phyloP scores from a whole-genome alignment of 2,113 vertebrate genomes.

The Bubalus kerabau region DNA sequence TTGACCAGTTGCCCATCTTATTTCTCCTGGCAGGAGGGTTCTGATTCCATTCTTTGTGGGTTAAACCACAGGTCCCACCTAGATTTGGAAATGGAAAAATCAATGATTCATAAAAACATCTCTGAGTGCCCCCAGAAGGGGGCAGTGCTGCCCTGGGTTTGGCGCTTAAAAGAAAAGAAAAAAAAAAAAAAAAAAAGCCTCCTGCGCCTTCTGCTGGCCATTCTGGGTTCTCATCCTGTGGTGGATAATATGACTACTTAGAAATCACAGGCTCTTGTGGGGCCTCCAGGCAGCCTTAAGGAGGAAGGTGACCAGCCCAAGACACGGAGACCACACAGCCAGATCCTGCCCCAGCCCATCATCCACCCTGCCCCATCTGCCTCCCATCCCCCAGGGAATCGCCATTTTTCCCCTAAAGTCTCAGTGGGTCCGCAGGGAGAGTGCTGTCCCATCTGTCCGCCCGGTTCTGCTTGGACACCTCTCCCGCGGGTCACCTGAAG shows the following conservation, averaged over 20 bases:
- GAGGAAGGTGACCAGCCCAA: not conserved
- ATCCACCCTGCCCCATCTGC: rapidly evolving
- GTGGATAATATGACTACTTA: not conserved
- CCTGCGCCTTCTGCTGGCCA: slow-evolving; percentile 31
- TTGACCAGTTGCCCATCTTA: not conserved
- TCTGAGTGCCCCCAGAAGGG: not conserved
- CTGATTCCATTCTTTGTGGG: not conserved
- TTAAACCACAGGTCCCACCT: not conserved
- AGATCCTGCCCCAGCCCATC: not conserved
- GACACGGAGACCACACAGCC: not conserved
- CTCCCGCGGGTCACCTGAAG: not conserved
- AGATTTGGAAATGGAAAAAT: not conserved
- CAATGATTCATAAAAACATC: not conserved
- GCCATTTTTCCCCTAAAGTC: not conserved
- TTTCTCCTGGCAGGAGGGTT: not conserved
- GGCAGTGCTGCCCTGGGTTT: not conserved
- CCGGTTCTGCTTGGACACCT: rapidly evolving
- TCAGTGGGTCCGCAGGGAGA: not conserved
- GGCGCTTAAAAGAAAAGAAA: not conserved
- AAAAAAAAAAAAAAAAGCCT: not conserved
- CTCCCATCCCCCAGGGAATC: not conserved
- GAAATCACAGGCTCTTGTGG: not conserved
- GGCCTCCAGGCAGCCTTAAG: not conserved
- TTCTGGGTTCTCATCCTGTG: not conserved
- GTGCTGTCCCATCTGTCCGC: not conserved